Percentiles rank a stretch among this genome's conserved stretches.
phyloP scores from a whole-genome alignment of 2,113 vertebrate species.

The Gallinago jamesoni region DNA sequence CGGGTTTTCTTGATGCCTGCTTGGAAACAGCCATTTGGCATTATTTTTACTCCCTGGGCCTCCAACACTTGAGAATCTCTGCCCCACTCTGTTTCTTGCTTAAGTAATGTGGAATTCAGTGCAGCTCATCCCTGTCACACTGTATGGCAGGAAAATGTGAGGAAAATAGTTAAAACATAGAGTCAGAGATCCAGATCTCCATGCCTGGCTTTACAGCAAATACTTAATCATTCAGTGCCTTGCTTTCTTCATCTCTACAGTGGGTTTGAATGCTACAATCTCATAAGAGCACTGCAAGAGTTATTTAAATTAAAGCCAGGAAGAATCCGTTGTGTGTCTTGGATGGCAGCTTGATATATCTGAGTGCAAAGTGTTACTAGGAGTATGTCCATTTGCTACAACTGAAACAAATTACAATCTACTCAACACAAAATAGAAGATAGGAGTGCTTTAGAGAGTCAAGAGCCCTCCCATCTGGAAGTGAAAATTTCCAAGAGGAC shows the following conservation, averaged over 20 bases:
- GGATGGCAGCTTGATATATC: neutral
- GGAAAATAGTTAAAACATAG: neutral
- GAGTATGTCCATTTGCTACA: neutral
- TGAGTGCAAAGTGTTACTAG: neutral
- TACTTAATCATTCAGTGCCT: neutral
- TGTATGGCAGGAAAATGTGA: neutral
- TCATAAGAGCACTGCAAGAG: neutral
- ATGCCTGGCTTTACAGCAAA: neutral
- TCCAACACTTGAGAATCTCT: neutral
- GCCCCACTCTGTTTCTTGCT: neutral
- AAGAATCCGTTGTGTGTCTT: neutral
- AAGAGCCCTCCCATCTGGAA: neutral
- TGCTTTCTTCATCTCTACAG: neutral
- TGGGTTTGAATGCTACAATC: neutral
- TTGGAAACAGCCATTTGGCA: neutral
- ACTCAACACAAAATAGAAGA: neutral
- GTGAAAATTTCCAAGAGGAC: neutral
- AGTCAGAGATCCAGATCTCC: neutral
- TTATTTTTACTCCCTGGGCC: neutral
- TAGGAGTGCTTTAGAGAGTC: neutral
- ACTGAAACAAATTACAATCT: neutral
- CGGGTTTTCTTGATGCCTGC: neutral
- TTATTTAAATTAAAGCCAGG: neutral
- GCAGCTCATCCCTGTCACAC: neutral
- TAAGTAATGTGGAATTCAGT: neutral